These are phyloP conservation scores for Scleropages formosus DNA, from an alignment of 2,797 vertebrate species.

Conservation along the genomic window DNA sequence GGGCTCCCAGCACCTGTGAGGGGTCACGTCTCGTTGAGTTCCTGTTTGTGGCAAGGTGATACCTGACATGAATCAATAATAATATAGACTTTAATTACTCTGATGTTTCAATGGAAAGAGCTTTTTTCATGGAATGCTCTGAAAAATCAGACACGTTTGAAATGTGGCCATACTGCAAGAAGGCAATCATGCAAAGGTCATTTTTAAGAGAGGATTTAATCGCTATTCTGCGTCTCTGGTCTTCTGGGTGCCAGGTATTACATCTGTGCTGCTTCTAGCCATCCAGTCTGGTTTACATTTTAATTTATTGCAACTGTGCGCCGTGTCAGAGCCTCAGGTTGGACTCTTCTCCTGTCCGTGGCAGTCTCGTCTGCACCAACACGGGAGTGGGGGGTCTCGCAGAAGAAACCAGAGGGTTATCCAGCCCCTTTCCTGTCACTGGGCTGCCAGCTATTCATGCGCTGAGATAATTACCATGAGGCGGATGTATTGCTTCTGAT, in stretches of 20 bases:
- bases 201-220: slow-evolving; percentile 41
- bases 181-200: slow-evolving; percentile 43
- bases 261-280: slow-evolving; percentile 35
- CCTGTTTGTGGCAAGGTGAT: slow-evolving; percentile 44
- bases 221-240: slow-evolving; percentile 32
- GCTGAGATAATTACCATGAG: slow-evolving; percentile 13
- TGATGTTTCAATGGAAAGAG: slow-evolving; percentile 36
- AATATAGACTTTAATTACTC: slow-evolving; percentile 42
- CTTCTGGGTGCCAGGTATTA: slow-evolving; percentile 28
- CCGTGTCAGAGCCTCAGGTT: slow-evolving; percentile 26
- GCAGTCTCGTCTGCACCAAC: slow-evolving; percentile 2
- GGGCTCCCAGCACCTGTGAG: slow-evolving; percentile 39
- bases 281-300: slow-evolving; percentile 34
- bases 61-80: slow-evolving; percentile 48
- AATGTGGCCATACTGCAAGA: slow-evolving; percentile 36
- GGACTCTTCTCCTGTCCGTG: background rate
- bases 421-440: slow-evolving; percentile 21
- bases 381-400: background rate
- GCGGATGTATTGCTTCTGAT: slow-evolving; percentile 20
- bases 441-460: background rate
- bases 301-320: slow-evolving; percentile 38
- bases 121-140: slow-evolving; percentile 20
- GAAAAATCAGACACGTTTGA: slow-evolving; percentile 25
- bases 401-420: slow-evolving; percentile 7
- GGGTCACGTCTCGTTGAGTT: slow-evolving; percentile 44